A percentile compares a stretch with the other conserved stretches of the same genome.
phyloP scores from a whole-genome alignment of 2,888 invertebrate genomes.

The Mycogona germanica region DNA sequence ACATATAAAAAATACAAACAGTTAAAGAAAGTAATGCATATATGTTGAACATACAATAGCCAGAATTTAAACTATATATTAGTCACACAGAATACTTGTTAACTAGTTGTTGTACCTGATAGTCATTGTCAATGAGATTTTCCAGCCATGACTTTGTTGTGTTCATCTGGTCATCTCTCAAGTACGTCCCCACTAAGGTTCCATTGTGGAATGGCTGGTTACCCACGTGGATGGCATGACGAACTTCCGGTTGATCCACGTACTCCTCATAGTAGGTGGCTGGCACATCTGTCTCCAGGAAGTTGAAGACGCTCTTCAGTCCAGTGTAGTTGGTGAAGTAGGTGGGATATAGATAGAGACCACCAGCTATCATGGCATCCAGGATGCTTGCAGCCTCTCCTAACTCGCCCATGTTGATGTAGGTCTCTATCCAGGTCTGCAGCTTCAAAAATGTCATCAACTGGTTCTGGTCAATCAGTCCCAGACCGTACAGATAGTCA shows the following conservation, averaged over 20 bases:
- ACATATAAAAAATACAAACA: too few species aligned
- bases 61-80: too few species aligned
- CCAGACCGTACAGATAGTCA: slow-evolving; percentile 34
- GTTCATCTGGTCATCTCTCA: slow-evolving; percentile 67
- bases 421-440: slow-evolving; percentile 22
- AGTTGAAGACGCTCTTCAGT: slow-evolving; percentile 62
- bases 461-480: slow-evolving; percentile 27
- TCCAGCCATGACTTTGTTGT: slow-evolving; percentile 47
- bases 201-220: slow-evolving; percentile 52
- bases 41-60: too few species aligned
- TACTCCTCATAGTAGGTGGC: slow-evolving; percentile 42
- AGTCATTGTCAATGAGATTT: slow-evolving; percentile 31
- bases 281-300: slow-evolving; percentile 43
- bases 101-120: too few species aligned
- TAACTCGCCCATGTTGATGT: slow-evolving; percentile 21
- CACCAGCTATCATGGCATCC: slow-evolving; percentile 55
- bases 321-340: slow-evolving; percentile 62
- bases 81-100: too few species aligned
- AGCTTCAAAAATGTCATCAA: slow-evolving; percentile 24
- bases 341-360: slow-evolving; percentile 44
- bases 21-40: too few species aligned
- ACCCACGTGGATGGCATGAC: slow-evolving; percentile 74
- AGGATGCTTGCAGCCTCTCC: slow-evolving; percentile 37
- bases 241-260: slow-evolving; percentile 47
- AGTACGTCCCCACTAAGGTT: slow-evolving; percentile 51